These are phyloP conservation scores for Sesamia nonagrioides DNA, from an alignment of 1,140 invertebrate species.

Conservation along the genomic window DNA sequence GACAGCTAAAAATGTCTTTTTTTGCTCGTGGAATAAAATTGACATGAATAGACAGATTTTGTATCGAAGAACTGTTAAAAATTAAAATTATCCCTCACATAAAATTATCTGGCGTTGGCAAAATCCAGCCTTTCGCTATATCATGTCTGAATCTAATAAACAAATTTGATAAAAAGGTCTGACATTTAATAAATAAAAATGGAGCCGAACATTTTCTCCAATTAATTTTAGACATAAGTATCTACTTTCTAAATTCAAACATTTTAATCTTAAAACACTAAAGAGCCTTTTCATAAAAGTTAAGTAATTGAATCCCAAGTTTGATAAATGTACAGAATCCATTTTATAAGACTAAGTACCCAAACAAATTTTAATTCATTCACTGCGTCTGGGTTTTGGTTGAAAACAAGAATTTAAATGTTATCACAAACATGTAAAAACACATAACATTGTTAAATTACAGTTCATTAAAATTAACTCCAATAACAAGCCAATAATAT, in stretches of 20 bases:
- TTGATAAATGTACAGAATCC: background rate
- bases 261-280: background rate
- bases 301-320: conserved; percentile 2
- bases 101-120: too few species aligned
- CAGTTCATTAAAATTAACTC: conserved; percentile 7
- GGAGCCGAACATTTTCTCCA: background rate
- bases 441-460: background rate
- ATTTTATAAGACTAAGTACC: background rate
- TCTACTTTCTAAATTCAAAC: background rate
- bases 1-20: background rate
- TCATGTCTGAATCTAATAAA: conserved; percentile 1
- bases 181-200: background rate
- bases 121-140: too few species aligned
- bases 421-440: background rate
- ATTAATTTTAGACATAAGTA: background rate
- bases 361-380: background rate
- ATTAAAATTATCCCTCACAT: too few species aligned
- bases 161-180: background rate
- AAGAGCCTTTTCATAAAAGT: background rate
- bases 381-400: background rate
- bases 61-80: too few species aligned
- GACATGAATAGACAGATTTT: too few species aligned
- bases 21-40: too few species aligned
- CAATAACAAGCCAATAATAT: conserved; percentile 15
- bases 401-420: background rate